Evolutionary conservation across 2,113 vertebrate species (phyloP), one percentile per base, ranked within the genome.

Genomic region (Barbus barbus): DNA sequence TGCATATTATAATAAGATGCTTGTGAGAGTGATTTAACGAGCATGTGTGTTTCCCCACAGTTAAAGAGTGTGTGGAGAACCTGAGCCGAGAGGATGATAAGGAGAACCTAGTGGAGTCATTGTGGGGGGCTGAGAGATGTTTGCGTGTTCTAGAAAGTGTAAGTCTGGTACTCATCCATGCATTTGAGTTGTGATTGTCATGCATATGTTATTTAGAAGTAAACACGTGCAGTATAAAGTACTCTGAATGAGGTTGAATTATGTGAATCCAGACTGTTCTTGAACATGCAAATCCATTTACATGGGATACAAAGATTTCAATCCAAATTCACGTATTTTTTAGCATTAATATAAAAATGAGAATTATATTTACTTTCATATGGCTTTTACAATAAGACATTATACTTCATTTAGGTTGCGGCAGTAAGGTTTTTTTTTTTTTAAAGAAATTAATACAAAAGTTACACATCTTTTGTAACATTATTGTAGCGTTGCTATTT

Each of bases 121-220:
- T 99, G 85, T 98, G 98, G 97, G 97, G 98, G 75, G 97, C 98
- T 13, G 98, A 99, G 93, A 92, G 98, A 84, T 99, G 98, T 95
- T 95, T 99, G 91, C 96, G 97, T 69, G 98, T 99, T 86, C 91
- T 99, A 88, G 98, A 99, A 92, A 99, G 98, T 18, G 98, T 99
- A 89, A 97, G 97, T 96, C 18, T 4, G 6, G 4, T 80, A 13
- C 51, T 46, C 44, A 71, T 48, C 5, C 26, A 79, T 38, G 48
- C 24, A 24, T 65, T 38, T 78, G n/a, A 63, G 13, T 44, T 79
- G n/a, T 44, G 22, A 9, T 75, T 31, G 4, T 38, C 5, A 71
- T 33, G 26, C 13, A 63, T 31, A 24, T 48, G 41, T 75, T 71
- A n/a, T 71, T 36, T 67, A 20, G 36, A 69, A 67, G 31, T 22